Conservation (phyloP, 2,113 vertebrate genomes). For the Phylloscopus trochiloides region DNA sequence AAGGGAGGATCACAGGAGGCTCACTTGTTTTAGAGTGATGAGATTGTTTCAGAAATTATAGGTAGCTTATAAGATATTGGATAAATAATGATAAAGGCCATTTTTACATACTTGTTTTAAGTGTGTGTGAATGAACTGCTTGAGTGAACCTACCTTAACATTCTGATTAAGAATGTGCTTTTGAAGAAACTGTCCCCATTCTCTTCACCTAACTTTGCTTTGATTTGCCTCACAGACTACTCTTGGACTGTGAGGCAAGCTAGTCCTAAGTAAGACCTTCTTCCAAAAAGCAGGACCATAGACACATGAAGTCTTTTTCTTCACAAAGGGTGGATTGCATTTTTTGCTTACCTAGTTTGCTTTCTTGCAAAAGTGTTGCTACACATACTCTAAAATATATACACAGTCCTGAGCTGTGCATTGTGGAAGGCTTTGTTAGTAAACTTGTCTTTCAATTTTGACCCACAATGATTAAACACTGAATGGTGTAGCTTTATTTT, state of each 20-base stretch:
- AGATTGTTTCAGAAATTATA: background rate
- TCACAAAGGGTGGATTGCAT: background rate
- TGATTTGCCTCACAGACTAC: background rate
- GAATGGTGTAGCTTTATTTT: background rate
- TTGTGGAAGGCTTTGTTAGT: background rate
- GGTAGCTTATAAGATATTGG: background rate
- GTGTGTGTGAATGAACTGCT: background rate
- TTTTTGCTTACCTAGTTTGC: background rate
- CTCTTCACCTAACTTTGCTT: background rate
- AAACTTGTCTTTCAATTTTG: background rate
- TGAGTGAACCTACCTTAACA: background rate
- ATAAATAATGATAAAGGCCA: background rate
- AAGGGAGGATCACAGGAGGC: background rate
- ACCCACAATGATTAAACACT: background rate
- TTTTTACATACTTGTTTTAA: background rate
- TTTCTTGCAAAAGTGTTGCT: background rate
- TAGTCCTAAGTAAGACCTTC: background rate
- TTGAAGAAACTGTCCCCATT: background rate
- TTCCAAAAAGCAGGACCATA: background rate
- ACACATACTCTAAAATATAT: background rate
- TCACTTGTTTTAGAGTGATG: background rate
- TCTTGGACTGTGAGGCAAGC: background rate
- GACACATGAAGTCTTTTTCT: background rate
- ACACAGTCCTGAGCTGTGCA: background rate
- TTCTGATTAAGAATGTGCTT: background rate